These are phyloP conservation scores for Lysandra bellargus DNA, from an alignment of 2,888 invertebrate species.

Conservation along the genomic window DNA sequence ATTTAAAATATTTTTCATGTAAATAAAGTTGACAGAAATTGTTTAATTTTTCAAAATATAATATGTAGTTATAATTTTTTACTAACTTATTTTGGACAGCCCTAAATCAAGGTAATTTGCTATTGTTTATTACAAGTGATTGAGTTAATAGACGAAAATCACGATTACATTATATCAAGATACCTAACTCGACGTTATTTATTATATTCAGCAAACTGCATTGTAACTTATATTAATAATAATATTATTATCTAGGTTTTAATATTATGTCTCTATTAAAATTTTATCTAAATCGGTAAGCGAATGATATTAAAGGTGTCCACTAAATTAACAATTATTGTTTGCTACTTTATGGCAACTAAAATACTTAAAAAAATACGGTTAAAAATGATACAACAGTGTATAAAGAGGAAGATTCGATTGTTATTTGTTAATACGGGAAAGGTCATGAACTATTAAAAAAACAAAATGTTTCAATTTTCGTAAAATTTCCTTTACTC, in stretches of 20 bases:
- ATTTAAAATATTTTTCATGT: too few species aligned
- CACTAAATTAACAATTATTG: too few species aligned
- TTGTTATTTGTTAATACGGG: too few species aligned
- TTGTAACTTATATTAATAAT: slow-evolving; percentile 10
- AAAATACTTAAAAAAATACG: too few species aligned
- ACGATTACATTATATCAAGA: slow-evolving; percentile 19
- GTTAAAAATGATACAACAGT: too few species aligned
- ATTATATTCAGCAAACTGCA: background rate
- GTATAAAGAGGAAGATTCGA: too few species aligned
- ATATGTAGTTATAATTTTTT: background rate
- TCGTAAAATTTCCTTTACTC: too few species aligned
- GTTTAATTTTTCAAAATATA: background rate
- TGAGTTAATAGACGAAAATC: slow-evolving; percentile 28
- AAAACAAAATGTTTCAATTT: too few species aligned
- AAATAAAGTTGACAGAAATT: background rate
- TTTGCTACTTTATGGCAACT: too few species aligned
- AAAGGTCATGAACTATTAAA: too few species aligned
- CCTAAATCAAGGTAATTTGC: slow-evolving; percentile 24
- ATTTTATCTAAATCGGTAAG: background rate
- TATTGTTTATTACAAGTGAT: slow-evolving; percentile 25
- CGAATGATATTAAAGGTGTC: background rate
- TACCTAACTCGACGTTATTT: slow-evolving; percentile 15
- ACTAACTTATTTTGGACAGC: background rate
- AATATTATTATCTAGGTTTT: background rate
- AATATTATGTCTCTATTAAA: slow-evolving; percentile 6